Base-by-base conservation (phyloP, 2,888 invertebrate genomes). In the Tetragonula carbonaria region DNA sequence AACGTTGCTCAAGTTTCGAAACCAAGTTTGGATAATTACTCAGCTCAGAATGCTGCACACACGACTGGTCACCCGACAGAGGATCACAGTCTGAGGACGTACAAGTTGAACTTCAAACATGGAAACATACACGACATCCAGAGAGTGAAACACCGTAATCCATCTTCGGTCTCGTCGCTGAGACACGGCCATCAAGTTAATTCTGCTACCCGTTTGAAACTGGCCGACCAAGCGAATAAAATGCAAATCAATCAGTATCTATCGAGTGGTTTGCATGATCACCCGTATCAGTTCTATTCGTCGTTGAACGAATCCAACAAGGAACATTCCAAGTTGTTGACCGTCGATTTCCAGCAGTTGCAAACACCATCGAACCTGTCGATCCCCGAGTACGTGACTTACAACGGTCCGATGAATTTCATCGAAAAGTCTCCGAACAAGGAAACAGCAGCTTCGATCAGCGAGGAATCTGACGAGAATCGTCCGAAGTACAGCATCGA, bases 401-500 rank as follows among this genome's bases (percentile, higher is more conserved):
- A 51, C 4, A 51, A 16, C 0, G 5, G 2, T 21, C 28, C 77
- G 0, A 23, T 23, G 6, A 0, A 6, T 16, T 28, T 45, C 0
- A 33, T 23, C 16, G 16, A 67, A 13, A 8, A 23, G 18, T 77
- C 45, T 3, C 4, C 75, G 4, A 62, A 8, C 3, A 2, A 5
- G 4, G 21, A 23, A 14, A 16, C 16, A 2, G n/a, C 76, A 18
- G 18, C 16, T 4, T 53, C 45, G 45, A 18, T 6, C n/a, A 8
- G 11, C 33, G 8, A 14, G 38, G 23, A 33, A 21, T 28, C 57
- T 0, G 8, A 3, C 2, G 53, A 28, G 5, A 55, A 55, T 11
- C 2, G 6, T 13, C 73, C 68, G 2, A 57, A n/a, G 2, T 83
- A 83, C 18, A 83, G 83, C 6, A 38, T 83, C n/a, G 38, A 76